Conservation (phyloP, 2,113 vertebrate genomes). For the Camelus bactrianus region DNA sequence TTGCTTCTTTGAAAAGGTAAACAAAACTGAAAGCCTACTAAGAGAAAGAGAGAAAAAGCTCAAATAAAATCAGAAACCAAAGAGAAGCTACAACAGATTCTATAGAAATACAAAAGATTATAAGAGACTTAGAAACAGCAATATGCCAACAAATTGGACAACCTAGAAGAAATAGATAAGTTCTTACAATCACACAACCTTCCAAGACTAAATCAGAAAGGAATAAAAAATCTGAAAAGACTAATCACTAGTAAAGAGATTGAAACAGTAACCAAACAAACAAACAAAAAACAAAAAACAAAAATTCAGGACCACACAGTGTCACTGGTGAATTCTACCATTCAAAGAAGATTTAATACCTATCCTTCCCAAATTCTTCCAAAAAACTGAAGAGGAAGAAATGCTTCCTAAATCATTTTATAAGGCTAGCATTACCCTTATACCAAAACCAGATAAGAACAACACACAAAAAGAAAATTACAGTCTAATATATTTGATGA, state of each 20-base stretch:
- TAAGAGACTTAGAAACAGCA: background rate
- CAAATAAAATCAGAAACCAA: background rate
- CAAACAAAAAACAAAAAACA: background rate
- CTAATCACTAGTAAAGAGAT: background rate
- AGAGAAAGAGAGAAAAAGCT: background rate
- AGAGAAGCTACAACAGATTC: background rate
- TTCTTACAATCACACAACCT: background rate
- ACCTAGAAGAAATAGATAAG: background rate
- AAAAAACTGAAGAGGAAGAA: background rate
- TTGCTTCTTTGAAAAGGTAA: background rate
- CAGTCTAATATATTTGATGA: background rate
- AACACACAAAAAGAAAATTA: background rate
- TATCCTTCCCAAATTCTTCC: background rate
- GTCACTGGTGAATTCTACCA: background rate
- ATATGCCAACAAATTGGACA: background rate
- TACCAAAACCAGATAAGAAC: background rate
- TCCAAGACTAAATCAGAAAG: background rate
- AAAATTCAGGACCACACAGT: background rate
- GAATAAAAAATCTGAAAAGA: background rate
- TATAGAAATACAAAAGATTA: background rate
- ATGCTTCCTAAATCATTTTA: background rate
- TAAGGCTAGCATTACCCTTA: background rate
- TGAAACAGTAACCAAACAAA: background rate
- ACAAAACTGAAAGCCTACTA: background rate
- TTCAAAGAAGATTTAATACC: background rate